Conservation (phyloP, 2,888 invertebrate genomes). For the Acleris holmiana region DNA sequence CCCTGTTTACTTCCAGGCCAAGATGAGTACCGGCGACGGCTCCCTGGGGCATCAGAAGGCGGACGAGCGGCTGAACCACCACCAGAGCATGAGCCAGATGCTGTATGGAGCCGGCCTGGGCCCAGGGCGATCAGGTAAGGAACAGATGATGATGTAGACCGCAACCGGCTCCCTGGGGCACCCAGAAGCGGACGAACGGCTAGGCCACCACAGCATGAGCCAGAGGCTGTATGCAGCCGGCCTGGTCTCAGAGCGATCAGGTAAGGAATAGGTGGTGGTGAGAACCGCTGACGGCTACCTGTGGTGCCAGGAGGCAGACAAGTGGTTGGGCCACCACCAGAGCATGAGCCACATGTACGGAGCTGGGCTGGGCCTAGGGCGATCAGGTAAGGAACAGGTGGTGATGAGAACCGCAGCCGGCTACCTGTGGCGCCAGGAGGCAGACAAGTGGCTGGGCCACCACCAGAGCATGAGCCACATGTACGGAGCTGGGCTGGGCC, state of each 20-base stretch:
- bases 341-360: slow-evolving; percentile 83
- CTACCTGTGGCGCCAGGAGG: slow-evolving; percentile 72
- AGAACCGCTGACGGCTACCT: slow-evolving; percentile 82
- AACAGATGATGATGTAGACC: slow-evolving; percentile 51
- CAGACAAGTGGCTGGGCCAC: slow-evolving; percentile 58
- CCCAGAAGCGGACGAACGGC: too few relatives aligned
- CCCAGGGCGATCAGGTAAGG: slow-evolving; percentile 57
- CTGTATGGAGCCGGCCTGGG: too few relatives aligned
- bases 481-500: slow-evolving; percentile 77
- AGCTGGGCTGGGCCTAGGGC: slow-evolving; percentile 76
- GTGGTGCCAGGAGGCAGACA: slow-evolving; percentile 67
- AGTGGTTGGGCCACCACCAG: slow-evolving; percentile 71
- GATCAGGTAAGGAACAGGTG: slow-evolving; percentile 65
- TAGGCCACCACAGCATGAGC: too few relatives aligned
- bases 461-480: slow-evolving; percentile 83
- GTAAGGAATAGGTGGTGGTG: slow-evolving; percentile 83
- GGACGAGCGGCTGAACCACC: slow-evolving; percentile 76
- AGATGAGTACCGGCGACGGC: slow-evolving; percentile 85
- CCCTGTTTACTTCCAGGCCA: slow-evolving; percentile 78
- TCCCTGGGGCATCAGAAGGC: slow-evolving; percentile 77
- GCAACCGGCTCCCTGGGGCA: slow-evolving; percentile 72
- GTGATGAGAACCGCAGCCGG: slow-evolving; percentile 77
- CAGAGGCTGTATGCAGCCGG: too few relatives aligned
- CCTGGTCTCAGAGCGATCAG: too few relatives aligned
- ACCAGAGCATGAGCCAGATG: too few relatives aligned